phyloP scores from a whole-genome alignment of 2,797 vertebrate species.

The Diceros bicornis region DNA sequence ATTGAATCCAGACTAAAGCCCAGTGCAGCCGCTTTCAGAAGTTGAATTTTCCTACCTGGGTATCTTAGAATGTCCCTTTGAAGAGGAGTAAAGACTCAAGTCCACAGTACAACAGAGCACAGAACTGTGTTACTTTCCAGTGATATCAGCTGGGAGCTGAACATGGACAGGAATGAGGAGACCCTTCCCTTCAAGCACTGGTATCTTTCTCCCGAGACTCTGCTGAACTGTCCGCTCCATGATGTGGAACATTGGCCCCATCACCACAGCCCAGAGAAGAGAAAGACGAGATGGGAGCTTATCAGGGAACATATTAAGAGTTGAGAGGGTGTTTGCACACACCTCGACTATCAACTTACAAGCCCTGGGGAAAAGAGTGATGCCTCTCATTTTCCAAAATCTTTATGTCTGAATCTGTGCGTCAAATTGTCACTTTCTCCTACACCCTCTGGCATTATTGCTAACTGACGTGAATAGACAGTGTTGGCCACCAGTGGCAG shows the following conservation, averaged over 20 bases:
- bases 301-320: background rate
- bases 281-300: background rate
- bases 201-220: background rate
- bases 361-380: background rate
- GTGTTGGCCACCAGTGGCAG: background rate
- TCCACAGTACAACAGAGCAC: background rate
- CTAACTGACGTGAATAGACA: background rate
- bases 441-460: background rate
- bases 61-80: background rate
- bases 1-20: background rate
- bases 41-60: background rate
- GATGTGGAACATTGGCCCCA: background rate
- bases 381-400: background rate
- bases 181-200: background rate
- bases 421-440: background rate
- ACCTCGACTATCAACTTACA: background rate
- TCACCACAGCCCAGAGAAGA: background rate
- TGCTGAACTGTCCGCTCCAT: background rate
- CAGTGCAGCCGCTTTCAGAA: background rate
- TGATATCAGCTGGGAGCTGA: background rate
- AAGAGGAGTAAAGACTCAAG: background rate
- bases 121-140: background rate
- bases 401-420: background rate
- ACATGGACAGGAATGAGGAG: background rate
- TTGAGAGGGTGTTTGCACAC: background rate